Evolutionary conservation across 2,113 vertebrate species (phyloP), one percentile per base, ranked within the genome.

Genomic region (Heptranchias perlo): DNA sequence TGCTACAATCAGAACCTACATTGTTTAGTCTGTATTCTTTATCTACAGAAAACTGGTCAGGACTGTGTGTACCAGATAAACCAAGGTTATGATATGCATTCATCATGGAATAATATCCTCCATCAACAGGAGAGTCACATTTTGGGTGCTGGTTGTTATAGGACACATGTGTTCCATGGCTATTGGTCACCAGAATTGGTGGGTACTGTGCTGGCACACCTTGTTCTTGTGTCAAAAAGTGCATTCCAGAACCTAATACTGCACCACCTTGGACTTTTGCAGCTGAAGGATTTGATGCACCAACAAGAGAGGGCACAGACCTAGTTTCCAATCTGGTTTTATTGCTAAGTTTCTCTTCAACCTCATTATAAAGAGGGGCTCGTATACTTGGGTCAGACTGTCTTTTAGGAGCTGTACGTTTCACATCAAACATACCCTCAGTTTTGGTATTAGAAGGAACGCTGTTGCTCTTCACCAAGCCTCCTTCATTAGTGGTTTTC

Each of bases 381-480:
- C 98, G 97, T 96, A 99, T 98, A 96, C 98, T 99, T 39, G 99
- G 98, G 96, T 99, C 99, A 0, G 99, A 99, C 67, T 99, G 99
- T 96, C 98, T 98, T 97, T 99, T 99, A 73, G 98, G 98, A 96
- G 97, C 97, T 8, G 98, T 97, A 78, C 98, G 98, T 31, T 98
- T 99, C 65, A 97, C 96, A 5, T 98, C 98, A 0, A 97, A 97
- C 95, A 97, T 97, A 96, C 98, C 97, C 0, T 98, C 98, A 0
- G 96, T 97, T 96, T 98, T 98, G 13, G 98, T 98, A 96, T 98
- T 98, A 65, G 98, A 98, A 89, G 99, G 99, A 96, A 99, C 98
- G 0, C 99, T 99, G 97, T 99, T 99, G 97, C 99, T 99, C 97
- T 99, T 99, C 67, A 99, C 98, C 93, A 99, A 97, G 31, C 98